Percentiles rank a stretch among this genome's conserved stretches.
Conservation (phyloP, 2,797 vertebrate species). For the Poecilia wingei region DNA sequence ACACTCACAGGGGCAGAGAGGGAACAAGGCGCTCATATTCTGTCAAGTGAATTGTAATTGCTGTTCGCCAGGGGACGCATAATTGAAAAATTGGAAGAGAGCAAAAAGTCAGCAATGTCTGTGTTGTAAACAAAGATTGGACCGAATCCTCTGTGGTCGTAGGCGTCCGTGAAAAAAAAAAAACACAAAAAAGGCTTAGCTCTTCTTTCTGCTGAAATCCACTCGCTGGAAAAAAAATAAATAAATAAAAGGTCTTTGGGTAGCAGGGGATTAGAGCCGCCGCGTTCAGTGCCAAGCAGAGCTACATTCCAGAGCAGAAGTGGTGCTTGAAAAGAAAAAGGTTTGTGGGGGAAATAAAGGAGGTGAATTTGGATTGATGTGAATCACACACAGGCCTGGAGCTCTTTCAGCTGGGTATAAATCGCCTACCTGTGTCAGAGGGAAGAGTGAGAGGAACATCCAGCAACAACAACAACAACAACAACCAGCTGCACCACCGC, state of each 20-base stretch:
- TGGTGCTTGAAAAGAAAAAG: conserved; percentile 52
- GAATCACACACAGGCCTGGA: conserved; percentile 65
- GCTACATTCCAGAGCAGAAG: conserved; percentile 41
- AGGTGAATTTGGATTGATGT: conserved; percentile 69
- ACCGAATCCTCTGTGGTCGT: conserved; percentile 47
- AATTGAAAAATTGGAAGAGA: conserved; percentile 68
- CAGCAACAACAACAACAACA: conserved; percentile 45
- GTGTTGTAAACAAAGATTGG: conserved; percentile 60
- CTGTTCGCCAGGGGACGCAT: conserved; percentile 53
- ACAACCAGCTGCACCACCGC: conserved; percentile 9
- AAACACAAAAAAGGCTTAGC: conserved; percentile 37
- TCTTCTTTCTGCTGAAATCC: conserved; percentile 42
- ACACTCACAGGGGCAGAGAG: conserved; percentile 16
- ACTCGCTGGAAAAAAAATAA: conserved; percentile 29
- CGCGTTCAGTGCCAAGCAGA: conserved; percentile 34
- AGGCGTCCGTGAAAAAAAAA: conserved; percentile 42
- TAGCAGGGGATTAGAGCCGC: conserved; percentile 54
- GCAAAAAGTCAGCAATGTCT: conserved; percentile 57
- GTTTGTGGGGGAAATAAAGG: conserved; percentile 49
- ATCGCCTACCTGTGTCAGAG: conserved; percentile 70
- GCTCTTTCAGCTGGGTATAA: conserved; percentile 52
- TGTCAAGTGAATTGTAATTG: conserved; percentile 63
- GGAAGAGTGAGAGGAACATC: conserved; percentile 48
- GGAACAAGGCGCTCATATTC: conserved; percentile 38
- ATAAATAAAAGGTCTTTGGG: conserved; percentile 46